Conservation (phyloP, 2,797 vertebrate species). For the Valencia hispanica region DNA sequence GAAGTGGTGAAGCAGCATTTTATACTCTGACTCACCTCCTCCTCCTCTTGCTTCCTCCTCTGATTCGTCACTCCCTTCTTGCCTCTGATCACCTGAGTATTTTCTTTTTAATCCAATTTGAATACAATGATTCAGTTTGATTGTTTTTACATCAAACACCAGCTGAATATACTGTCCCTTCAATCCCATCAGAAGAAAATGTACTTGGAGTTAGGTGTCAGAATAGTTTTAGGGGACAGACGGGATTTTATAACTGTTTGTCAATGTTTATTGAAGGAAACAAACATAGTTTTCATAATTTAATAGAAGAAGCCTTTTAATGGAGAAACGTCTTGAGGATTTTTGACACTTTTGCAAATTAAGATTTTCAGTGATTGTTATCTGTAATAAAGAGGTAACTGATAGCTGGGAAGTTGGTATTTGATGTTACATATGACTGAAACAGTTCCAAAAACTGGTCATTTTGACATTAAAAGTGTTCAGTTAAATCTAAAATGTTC, state of each 20-base stretch:
- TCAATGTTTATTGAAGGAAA: background rate
- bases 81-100: constrained; percentile 11
- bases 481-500: background rate
- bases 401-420: background rate
- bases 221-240: background rate
- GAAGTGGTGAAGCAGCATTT: constrained; percentile 37
- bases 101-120: background rate
- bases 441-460: background rate
- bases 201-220: background rate
- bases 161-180: background rate
- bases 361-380: background rate
- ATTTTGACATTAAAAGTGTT: constrained; percentile 14
- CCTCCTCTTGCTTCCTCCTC: constrained; percentile 1
- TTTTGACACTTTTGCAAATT: background rate
- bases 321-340: background rate
- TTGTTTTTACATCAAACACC: background rate
- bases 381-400: background rate
- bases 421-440: background rate
- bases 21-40: constrained; percentile 31
- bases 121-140: background rate
- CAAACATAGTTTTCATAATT: background rate
- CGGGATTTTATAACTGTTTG: background rate
- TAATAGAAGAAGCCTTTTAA: background rate
- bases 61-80: background rate
- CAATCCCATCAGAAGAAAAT: background rate